Evolutionary conservation across 1,140 invertebrate genomes (phyloP), one percentile per base, ranked within the genome.

Genomic region (Dinoponera quadriceps): DNA sequence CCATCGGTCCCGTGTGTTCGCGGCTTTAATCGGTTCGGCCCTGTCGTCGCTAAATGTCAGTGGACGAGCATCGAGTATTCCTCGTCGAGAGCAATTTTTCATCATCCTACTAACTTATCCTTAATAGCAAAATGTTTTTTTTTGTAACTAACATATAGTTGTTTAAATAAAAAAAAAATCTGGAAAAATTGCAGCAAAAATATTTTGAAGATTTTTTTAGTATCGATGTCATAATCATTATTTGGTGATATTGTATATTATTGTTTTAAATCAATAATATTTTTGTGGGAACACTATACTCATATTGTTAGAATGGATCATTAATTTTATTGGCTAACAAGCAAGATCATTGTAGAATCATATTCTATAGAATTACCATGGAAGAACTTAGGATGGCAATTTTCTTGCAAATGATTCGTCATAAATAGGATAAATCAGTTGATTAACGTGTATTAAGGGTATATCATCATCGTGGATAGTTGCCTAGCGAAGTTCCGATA

Each of bases 241-340:
- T 3, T 44, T 44, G 38, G 38, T 44, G 11, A 5, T 44, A 44
- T 2, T 44, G 11, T 44, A 11, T 44, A 44, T 44, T 44, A 9
- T 44, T 44, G 7, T 11, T 9, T 44, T 44, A 9, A 44, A 44
- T 9, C 11, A 57, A 55, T 54, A 18, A 62, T 62, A 9, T 20
- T 55, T 55, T 7, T n/a, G 22, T 55, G 11, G 4, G 9, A 9
- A 44, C 4, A 44, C 38, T 11, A 9, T 9, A 7, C 38, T 5
- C 38, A 9, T 44, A 11, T 44, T 44, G 7, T 44, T 44, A 44
- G 38, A 44, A 44, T 9, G 38, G 11, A 44, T 44, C 25, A 73
- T 73, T 33, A 38, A 38, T 54, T 69, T 57, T 73, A 16, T 0
- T 38, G 25, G 38, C 57, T 72, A 57, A 38, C 57, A 59, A 59